Evolutionary conservation across 2,113 vertebrate genomes (phyloP).

Genomic region (Leucopsar rothschildi): DNA sequence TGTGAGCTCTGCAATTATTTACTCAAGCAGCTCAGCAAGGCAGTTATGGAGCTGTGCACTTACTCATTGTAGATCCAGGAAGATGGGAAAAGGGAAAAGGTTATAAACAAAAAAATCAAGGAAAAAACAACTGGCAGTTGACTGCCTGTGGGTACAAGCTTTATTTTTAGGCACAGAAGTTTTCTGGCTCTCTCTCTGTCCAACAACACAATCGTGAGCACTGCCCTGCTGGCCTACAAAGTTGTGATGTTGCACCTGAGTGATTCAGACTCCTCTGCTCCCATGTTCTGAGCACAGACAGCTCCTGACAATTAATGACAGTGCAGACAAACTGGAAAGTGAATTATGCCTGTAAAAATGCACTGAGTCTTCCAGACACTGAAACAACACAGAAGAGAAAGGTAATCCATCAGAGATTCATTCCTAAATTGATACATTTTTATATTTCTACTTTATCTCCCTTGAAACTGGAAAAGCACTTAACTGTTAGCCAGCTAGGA

Average conservation of each 20-base stretch:
- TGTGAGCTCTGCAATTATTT: background rate
- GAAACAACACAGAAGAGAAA: background rate
- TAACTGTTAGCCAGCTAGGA: background rate
- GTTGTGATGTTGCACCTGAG: background rate
- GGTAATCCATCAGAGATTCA: background rate
- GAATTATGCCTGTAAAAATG: background rate
- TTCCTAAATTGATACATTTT: background rate
- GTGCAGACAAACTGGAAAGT: background rate
- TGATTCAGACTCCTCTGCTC: background rate
- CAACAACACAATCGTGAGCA: background rate
- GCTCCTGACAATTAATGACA: background rate
- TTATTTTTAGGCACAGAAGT: background rate
- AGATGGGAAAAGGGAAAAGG: background rate
- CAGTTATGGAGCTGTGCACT: background rate
- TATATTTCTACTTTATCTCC: background rate
- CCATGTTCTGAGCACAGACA: background rate
- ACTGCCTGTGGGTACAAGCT: background rate
- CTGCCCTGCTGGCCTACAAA: background rate
- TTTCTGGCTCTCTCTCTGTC: background rate
- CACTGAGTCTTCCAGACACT: background rate
- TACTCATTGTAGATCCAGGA: background rate
- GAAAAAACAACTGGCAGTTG: background rate
- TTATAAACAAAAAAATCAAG: background rate
- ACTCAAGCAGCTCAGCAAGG: background rate
- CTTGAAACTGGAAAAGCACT: constrained; percentile 5